Percentiles rank a stretch among this genome's conserved stretches.
Conservation (phyloP, 35 echinoderm and acorn worm genomes). For the Diadema setosum region DNA sequence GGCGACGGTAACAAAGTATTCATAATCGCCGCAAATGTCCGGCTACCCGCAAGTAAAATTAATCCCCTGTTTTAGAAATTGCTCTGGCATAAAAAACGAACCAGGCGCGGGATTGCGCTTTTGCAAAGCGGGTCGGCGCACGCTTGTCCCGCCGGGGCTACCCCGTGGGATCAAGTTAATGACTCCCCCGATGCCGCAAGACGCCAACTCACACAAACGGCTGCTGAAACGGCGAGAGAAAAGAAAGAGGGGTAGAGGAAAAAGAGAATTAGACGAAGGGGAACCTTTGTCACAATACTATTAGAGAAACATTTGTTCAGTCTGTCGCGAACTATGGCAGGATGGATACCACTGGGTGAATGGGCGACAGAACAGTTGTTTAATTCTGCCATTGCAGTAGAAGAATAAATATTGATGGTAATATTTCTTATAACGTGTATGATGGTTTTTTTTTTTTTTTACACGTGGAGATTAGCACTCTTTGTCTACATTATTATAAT, state of each 20-base stretch:
- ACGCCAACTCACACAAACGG: background rate
- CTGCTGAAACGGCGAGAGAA: background rate
- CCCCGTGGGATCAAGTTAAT: background rate
- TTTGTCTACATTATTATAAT: no score
- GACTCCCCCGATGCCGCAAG: background rate
- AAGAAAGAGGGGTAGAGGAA: background rate
- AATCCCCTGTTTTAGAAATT: no score
- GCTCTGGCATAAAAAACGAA: no score
- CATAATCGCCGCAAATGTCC: no score
- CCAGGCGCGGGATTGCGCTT: no score
- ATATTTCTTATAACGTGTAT: no score
- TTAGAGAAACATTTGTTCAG: constrained; percentile 1
- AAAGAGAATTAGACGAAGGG: background rate
- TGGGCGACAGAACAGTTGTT: background rate
- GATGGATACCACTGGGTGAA: background rate
- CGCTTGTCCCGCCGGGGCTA: background rate
- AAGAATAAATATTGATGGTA: no score
- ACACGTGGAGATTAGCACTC: no score
- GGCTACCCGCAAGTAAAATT: no score
- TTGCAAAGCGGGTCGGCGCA: background rate
- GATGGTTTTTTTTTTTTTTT: no score
- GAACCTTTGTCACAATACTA: background rate
- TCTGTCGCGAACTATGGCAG: constrained; percentile 15
- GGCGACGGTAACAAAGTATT: no score
- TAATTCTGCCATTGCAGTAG: no score